Percentiles rank a stretch among this genome's conserved stretches.
Conservation (phyloP, 1,140 invertebrate species). For the Ips nitidus region DNA sequence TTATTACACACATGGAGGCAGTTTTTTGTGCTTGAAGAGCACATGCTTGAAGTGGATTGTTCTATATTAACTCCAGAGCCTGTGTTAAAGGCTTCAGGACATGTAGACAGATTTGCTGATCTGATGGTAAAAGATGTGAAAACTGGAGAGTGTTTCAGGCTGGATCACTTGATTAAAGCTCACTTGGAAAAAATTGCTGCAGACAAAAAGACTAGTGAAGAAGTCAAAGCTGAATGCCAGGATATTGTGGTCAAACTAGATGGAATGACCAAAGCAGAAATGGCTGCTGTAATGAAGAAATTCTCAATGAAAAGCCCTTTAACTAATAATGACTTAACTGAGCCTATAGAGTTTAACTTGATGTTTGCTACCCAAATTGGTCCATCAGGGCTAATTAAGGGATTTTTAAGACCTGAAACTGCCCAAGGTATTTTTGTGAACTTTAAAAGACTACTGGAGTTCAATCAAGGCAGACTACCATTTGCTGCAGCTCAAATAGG, state of each 20-base stretch:
- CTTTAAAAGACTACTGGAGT: conserved; percentile 94
- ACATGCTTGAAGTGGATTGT: conserved; percentile 98
- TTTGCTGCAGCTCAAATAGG: conserved; percentile 99
- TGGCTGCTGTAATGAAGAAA: conserved; percentile 79
- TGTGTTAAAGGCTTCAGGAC: conserved; percentile 96
- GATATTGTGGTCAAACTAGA: conserved; percentile 84
- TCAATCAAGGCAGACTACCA: conserved; percentile 94
- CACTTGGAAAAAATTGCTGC: conserved; percentile 85
- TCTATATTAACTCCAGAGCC: conserved; percentile 96
- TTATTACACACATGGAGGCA: conserved; percentile 92
- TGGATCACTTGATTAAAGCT: conserved; percentile 98
- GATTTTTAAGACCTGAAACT: conserved; percentile 95
- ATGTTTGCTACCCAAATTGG: conserved; percentile 99
- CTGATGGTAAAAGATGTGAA: conserved; percentile 98
- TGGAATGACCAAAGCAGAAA: conserved; percentile 86
- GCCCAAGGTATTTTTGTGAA: conserved; percentile 99
- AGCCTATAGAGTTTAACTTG: conserved; percentile 97
- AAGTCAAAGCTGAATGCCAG: conserved; percentile 73
- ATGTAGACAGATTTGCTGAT: conserved; percentile 98
- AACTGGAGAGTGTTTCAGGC: conserved; percentile 93
- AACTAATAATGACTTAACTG: conserved; percentile 90
- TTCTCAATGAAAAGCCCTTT: conserved; percentile 94
- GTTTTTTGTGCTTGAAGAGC: conserved; percentile 96
- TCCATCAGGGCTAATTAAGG: conserved; percentile 91
- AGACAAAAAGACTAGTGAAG: conserved; percentile 79